Conservation (phyloP, 2,797 vertebrate genomes). For the Spheniscus humboldti region DNA sequence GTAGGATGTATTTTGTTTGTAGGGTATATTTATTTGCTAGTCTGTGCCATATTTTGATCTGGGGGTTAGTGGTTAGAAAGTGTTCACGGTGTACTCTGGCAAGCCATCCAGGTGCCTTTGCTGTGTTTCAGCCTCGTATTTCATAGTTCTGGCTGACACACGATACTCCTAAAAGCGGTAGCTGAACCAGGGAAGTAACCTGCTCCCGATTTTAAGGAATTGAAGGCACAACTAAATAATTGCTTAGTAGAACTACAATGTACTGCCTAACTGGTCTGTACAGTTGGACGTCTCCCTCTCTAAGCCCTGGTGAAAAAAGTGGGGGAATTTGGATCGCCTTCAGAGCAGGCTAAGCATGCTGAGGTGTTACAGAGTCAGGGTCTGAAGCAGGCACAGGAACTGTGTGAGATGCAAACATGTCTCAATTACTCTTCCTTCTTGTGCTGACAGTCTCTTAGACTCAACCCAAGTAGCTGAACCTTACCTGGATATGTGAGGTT, state of each 20-base stretch:
- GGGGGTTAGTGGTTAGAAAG: background rate
- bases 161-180: background rate
- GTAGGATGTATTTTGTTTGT: slow-evolving; percentile 3
- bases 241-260: background rate
- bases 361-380: background rate
- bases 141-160: background rate
- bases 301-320: background rate
- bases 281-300: background rate
- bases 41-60: background rate
- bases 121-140: background rate
- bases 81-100: background rate
- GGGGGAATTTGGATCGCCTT: background rate
- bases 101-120: background rate
- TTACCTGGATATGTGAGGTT: background rate
- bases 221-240: background rate
- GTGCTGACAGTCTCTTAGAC: background rate
- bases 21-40: slow-evolving; percentile 16
- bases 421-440: background rate
- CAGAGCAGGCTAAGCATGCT: background rate
- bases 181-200: background rate
- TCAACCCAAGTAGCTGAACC: background rate
- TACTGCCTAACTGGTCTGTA: background rate
- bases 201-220: background rate
- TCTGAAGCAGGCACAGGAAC: background rate
- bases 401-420: background rate